A percentile compares a stretch with the other conserved stretches of the same genome.
Evolutionary conservation across 2,113 vertebrate species (phyloP).

Genomic region (Alectura lathami): DNA sequence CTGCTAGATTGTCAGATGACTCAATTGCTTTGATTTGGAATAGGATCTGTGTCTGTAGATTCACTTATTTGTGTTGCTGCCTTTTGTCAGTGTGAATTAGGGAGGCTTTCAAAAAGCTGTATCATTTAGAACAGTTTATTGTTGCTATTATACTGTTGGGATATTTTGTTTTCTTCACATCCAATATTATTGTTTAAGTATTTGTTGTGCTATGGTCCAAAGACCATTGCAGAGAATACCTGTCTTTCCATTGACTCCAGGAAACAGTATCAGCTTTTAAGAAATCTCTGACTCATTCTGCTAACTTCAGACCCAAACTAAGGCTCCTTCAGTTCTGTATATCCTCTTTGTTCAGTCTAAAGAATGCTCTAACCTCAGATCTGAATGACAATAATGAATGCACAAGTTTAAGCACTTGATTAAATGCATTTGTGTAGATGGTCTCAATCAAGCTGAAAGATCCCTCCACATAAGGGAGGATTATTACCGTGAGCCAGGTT

Average conservation of each 20-base stretch:
- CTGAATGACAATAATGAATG: background rate
- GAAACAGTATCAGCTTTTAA: background rate
- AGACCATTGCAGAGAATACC: background rate
- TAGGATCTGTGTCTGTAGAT: background rate
- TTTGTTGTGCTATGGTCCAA: background rate
- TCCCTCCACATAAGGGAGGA: background rate
- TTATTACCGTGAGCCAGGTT: background rate
- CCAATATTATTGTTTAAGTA: background rate
- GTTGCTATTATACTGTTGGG: background rate
- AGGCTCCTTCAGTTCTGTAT: background rate
- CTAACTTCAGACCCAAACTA: background rate
- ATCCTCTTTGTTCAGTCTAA: background rate
- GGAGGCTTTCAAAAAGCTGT: background rate
- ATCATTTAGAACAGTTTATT: background rate
- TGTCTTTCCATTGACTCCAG: background rate
- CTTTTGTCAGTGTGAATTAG: conserved; percentile 7
- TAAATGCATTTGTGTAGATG: background rate
- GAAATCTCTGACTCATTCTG: background rate
- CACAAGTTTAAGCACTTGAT: background rate
- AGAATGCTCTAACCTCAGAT: background rate
- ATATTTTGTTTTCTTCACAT: background rate
- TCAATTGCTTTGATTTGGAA: conserved; percentile 38
- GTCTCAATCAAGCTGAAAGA: background rate
- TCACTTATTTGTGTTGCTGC: background rate
- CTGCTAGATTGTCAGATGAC: conserved; percentile 18